Evolutionary conservation across 2,888 invertebrate species (phyloP), one percentile per base, ranked within the genome.

Genomic region (Lasius platythorax): DNA sequence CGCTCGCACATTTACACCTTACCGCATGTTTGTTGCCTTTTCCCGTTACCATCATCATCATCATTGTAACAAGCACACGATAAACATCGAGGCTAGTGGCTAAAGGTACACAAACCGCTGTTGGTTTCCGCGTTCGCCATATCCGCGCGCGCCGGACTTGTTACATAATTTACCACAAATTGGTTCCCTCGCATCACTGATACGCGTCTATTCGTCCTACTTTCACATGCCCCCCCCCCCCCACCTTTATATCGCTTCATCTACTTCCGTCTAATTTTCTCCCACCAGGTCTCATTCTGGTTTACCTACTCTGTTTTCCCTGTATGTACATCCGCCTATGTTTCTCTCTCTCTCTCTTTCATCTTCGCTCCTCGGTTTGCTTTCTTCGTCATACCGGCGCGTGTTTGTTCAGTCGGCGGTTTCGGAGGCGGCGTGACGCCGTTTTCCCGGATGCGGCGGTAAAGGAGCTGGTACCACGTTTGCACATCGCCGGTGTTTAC

Each of bases 351-450:
- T 37, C 46, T 61, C 63, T 23, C 37, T 12, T 56, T 43, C 50
- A 37, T 11, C 28, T 83, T 68, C 33, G 28, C 37, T 40, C 23
- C 40, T 46, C 37, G 61, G 79, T 63, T 73, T 81, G 61, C 73
- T 23, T 73, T 73, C 79, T 73, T 81, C 61, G 73, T 81, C 79
- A 50, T 79, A 79, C 61, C 30, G 64, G 67, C 73, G 37, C 56
- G 75, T 86, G 84, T 89, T 87, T 82, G 84, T 64, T 74, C 70
- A 84, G 84, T 78, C 82, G 67, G 82, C 68, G 82, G 83, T 85
- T 83, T 86, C 74, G 58, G 85, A 56, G 63, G 76, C 43, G 83
- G 64, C 73, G 37, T 64, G 74, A 73, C 83, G 87, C 70, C 89
- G 85, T 84, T 84, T 88, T 88, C 68, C 88, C 58, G 72, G 53